These are phyloP conservation scores for Galaxea fascicularis DNA, from an alignment of 92 coral and sea anemone genomes.

Conservation along the genomic window DNA sequence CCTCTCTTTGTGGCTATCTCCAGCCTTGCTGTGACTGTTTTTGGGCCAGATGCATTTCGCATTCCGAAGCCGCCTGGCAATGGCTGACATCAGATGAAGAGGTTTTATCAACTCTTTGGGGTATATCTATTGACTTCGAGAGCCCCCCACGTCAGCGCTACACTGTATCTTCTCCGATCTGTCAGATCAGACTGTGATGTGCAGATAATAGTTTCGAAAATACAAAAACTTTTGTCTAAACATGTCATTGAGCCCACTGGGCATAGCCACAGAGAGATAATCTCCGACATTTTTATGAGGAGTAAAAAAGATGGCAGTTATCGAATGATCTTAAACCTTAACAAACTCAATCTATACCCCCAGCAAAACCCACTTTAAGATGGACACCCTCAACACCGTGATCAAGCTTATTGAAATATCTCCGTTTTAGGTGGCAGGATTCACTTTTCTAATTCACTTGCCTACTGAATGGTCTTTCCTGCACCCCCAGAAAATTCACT, in stretches of 20 bases:
- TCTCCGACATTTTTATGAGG: slow-evolving; percentile 49
- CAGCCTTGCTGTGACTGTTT: slow-evolving; percentile 7
- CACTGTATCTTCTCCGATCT: slow-evolving; percentile 15
- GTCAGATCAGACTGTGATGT: slow-evolving; percentile 15
- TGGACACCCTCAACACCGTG: too few relatives aligned
- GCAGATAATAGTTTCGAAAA: slow-evolving; percentile 27
- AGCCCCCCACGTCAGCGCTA: slow-evolving; percentile 34
- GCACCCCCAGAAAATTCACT: slow-evolving; percentile 50
- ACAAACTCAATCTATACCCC: slow-evolving; percentile 1
- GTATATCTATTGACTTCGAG: slow-evolving; percentile 41
- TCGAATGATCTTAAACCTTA: slow-evolving; percentile 39
- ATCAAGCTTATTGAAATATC: slow-evolving; percentile 6
- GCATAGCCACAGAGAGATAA: slow-evolving; percentile 38
- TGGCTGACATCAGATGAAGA: slow-evolving; percentile 51
- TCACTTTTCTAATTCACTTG: slow-evolving; percentile 44
- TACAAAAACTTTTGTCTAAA: slow-evolving; percentile 3
- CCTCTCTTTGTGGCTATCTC: slow-evolving; percentile 16
- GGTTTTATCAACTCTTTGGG: slow-evolving; percentile 51
- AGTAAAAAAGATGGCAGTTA: neutral
- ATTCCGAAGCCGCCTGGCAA: too few relatives aligned
- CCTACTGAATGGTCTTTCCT: slow-evolving; percentile 48
- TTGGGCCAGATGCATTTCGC: too few relatives aligned
- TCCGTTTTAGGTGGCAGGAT: slow-evolving; percentile 27
- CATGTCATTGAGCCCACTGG: too few relatives aligned
- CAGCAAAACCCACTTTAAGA: too few relatives aligned